Conservation (phyloP, 2,113 vertebrate species). For the Oreamnos americanus region DNA sequence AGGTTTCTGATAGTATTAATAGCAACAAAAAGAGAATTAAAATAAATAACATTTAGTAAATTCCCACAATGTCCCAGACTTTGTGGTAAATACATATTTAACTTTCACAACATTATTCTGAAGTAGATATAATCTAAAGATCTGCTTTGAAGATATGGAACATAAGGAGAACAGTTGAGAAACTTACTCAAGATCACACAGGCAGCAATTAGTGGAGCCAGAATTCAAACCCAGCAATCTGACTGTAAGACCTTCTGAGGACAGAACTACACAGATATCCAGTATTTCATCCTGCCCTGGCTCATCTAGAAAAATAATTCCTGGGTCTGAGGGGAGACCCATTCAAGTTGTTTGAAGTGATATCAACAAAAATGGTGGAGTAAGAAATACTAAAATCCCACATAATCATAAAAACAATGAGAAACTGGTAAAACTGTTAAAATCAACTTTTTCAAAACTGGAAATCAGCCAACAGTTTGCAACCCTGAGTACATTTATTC, state of each 20-base stretch:
- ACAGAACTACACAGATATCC: not conserved
- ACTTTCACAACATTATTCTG: not conserved
- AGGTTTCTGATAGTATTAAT: not conserved
- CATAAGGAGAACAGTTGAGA: not conserved
- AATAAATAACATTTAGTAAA: not conserved
- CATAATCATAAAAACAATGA: not conserved
- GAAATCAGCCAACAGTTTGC: not conserved
- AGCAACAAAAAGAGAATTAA: not conserved
- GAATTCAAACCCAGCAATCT: not conserved
- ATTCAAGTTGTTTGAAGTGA: not conserved
- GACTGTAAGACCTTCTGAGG: not conserved
- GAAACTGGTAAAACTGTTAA: not conserved
- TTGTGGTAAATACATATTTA: not conserved
- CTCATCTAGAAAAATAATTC: not conserved
- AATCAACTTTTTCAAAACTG: not conserved
- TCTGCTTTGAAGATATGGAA: not conserved
- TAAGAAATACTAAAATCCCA: not conserved
- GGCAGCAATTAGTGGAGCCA: not conserved
- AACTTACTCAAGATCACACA: not conserved
- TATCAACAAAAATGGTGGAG: not conserved
- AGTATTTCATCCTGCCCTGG: not conserved
- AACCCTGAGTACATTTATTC: not conserved
- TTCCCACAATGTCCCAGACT: not conserved
- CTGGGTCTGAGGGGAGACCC: not conserved
- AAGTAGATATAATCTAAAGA: not conserved